A percentile compares a stretch with the other conserved stretches of the same genome.
phyloP scores from a whole-genome alignment of 1,140 invertebrate species.

The Hypothenemus hampei region DNA sequence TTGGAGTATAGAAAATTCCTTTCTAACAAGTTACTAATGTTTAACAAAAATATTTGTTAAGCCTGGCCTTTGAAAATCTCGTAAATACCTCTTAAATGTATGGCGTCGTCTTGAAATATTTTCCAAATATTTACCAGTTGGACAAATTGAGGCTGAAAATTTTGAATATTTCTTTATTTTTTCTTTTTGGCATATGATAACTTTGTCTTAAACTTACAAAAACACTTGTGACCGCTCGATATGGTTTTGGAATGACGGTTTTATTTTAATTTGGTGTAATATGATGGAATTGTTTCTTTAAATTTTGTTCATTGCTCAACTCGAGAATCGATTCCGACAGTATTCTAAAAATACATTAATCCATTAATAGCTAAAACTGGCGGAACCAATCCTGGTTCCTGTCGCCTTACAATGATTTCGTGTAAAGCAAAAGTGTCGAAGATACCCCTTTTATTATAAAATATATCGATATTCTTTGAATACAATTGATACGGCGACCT shows the following conservation, averaged over 20 bases:
- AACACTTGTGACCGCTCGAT: neutral
- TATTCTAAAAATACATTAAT: neutral
- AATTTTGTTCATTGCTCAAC: neutral
- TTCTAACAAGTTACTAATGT: neutral
- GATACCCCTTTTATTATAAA: no score
- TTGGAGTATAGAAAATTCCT: no score
- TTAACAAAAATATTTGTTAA: neutral
- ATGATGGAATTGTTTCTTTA: neutral
- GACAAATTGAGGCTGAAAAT: neutral
- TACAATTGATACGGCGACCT: no score
- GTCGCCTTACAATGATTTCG: neutral
- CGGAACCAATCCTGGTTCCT: neutral
- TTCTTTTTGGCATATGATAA: no score
- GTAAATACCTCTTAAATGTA: neutral
- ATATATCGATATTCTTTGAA: no score
- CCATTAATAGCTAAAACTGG: neutral
- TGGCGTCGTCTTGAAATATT: neutral
- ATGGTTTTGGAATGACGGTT: neutral
- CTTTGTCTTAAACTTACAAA: neutral
- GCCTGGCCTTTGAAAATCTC: neutral
- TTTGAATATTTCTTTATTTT: neutral
- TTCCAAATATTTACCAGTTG: neutral
- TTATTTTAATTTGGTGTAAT: neutral
- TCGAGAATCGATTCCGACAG: neutral
- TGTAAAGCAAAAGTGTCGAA: no score